These are phyloP conservation scores for Galaxias olidus DNA, from an alignment of 2,797 vertebrate species.

Conservation along the genomic window DNA sequence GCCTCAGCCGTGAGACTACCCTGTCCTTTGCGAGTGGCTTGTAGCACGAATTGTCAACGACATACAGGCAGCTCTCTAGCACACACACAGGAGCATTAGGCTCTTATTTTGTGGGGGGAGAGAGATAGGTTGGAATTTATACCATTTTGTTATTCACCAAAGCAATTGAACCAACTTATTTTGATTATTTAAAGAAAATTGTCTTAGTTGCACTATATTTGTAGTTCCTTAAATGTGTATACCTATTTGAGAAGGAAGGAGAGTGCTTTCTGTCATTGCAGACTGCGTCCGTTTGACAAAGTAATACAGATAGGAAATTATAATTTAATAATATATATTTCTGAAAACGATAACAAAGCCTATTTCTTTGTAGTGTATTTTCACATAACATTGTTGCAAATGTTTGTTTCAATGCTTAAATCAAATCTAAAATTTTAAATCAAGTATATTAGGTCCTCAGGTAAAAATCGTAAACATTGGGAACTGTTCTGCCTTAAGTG, in stretches of 20 bases:
- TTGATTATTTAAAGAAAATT: slow-evolving; percentile 41
- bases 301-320: slow-evolving; percentile 12
- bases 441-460: slow-evolving; percentile 62
- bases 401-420: slow-evolving; percentile 12
- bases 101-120: slow-evolving; percentile 15
- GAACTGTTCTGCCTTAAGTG: slow-evolving; percentile 71
- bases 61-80: slow-evolving; percentile 7
- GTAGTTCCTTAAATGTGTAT: not conserved
- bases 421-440: slow-evolving; percentile 40
- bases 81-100: slow-evolving; percentile 22
- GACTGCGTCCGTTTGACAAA: slow-evolving; percentile 22
- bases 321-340: slow-evolving; percentile 38
- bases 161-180: slow-evolving; percentile 37
- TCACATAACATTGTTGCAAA: slow-evolving; percentile 42
- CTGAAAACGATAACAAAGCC: slow-evolving; percentile 17
- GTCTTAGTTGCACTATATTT: slow-evolving; percentile 23
- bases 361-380: slow-evolving; percentile 30
- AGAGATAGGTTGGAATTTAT: slow-evolving; percentile 27
- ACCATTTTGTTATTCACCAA: slow-evolving; percentile 17
- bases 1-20: slow-evolving; percentile 83
- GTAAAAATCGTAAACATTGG: slow-evolving; percentile 64
- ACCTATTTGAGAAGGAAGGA: slow-evolving; percentile 19
- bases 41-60: slow-evolving; percentile 60
- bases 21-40: slow-evolving; percentile 84
- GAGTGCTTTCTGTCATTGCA: slow-evolving; percentile 27